phyloP scores from a whole-genome alignment of 2,113 vertebrate species.

The Strigops habroptila region DNA sequence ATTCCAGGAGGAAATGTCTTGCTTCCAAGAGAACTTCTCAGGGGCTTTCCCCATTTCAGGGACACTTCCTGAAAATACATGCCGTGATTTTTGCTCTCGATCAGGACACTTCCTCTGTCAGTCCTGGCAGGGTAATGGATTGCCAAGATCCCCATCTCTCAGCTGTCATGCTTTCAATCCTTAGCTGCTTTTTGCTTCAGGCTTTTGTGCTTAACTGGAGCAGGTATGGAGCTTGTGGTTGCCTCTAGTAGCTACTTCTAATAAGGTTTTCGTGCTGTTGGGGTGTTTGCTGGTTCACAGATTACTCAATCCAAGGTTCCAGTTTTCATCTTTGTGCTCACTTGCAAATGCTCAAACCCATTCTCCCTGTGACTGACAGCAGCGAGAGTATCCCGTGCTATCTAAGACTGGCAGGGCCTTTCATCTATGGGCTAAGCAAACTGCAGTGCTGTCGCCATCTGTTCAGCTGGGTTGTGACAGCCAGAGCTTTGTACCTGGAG shows the following conservation, averaged over 20 bases:
- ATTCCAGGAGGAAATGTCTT: background rate
- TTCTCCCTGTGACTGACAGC: background rate
- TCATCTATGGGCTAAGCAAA: background rate
- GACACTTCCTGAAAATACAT: background rate
- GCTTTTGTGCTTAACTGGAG: background rate
- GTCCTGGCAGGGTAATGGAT: background rate
- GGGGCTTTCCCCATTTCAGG: rapidly evolving
- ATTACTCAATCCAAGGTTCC: background rate
- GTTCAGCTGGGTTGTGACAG: background rate
- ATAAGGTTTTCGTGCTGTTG: background rate
- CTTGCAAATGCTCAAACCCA: background rate
- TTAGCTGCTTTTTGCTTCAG: background rate
- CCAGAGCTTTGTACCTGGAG: background rate
- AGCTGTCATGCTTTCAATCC: background rate
- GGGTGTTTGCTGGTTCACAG: background rate
- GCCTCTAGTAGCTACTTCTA: background rate
- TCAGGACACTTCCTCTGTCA: background rate
- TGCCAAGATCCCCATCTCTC: background rate
- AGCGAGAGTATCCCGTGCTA: rapidly evolving
- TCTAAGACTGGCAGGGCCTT: background rate
- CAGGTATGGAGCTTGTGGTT: background rate
- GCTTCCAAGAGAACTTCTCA: background rate
- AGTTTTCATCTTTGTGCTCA: background rate
- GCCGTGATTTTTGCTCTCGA: background rate
- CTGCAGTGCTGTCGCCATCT: background rate